Evolutionary conservation across 1,140 invertebrate species (phyloP).

Genomic region (Solen grandis): DNA sequence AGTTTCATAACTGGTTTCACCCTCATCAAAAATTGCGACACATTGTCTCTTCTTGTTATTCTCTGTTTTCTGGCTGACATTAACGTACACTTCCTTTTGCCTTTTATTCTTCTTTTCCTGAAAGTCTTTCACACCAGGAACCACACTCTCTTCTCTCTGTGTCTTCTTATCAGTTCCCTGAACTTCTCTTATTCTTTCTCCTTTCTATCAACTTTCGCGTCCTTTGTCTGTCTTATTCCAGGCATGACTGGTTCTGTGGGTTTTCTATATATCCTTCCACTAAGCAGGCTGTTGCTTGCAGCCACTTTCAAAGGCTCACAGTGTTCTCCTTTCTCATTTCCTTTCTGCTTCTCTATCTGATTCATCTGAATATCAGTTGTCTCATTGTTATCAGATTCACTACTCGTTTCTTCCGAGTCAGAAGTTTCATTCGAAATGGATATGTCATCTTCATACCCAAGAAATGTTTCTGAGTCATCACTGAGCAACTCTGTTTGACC

Average conservation of each 20-base stretch:
- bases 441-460: neutral
- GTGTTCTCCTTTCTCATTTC: too few relatives aligned
- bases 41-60: conserved; percentile 7
- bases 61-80: neutral
- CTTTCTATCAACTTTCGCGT: neutral
- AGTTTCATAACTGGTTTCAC: too few relatives aligned
- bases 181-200: too few relatives aligned
- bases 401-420: neutral
- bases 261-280: neutral
- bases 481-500: too few relatives aligned
- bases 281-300: neutral
- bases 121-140: too few relatives aligned
- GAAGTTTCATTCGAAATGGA: neutral
- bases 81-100: neutral
- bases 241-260: neutral
- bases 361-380: neutral
- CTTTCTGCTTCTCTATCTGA: neutral
- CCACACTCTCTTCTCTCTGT: too few relatives aligned
- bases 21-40: too few relatives aligned
- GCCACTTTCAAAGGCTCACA: too few relatives aligned
- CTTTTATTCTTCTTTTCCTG: neutral
- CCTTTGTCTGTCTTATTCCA: neutral
- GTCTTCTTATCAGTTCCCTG: too few relatives aligned
- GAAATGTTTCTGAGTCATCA: too few relatives aligned
- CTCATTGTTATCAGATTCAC: neutral